Percentiles rank a stretch among this genome's conserved stretches.
phyloP scores from a whole-genome alignment of 2,888 invertebrate genomes.

The Neria commutata region DNA sequence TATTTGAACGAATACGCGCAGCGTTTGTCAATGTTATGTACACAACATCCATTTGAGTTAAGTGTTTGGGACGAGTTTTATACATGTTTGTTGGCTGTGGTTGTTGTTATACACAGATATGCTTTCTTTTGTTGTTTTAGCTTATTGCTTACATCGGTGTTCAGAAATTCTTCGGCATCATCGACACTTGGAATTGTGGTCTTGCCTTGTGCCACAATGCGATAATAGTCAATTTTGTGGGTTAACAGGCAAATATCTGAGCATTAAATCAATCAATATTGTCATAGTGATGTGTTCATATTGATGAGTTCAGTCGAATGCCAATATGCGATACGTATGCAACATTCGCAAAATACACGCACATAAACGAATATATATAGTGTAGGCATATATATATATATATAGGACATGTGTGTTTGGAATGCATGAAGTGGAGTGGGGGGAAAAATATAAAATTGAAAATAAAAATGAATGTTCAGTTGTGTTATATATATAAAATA shows the following conservation, averaged over 20 bases:
- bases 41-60: not conserved
- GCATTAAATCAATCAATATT: not conserved
- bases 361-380: no score
- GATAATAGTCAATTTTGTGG: constrained; percentile 82
- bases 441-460: not conserved
- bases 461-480: not conserved
- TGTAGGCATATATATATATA: constrained; percentile 9
- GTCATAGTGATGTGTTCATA: constrained; percentile 35
- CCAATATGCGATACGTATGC: not conserved
- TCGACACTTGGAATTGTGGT: constrained; percentile 89
- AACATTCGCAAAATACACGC: not conserved
- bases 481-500: no score
- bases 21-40: no score
- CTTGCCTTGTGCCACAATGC: constrained; percentile 93
- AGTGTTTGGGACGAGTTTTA: not conserved
- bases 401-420: constrained; percentile 6
- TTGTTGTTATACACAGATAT: constrained; percentile 26
- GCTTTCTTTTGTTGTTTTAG: constrained; percentile 53
- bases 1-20: no score
- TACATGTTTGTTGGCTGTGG: not conserved
- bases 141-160: constrained; percentile 88
- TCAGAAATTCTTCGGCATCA: constrained; percentile 84
- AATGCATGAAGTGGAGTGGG: constrained; percentile 22
- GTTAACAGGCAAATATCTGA: constrained; percentile 76
- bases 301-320: no score